phyloP scores from a whole-genome alignment of 37 sponge, comb jelly and placozoan species.

The Ianthella basta region DNA sequence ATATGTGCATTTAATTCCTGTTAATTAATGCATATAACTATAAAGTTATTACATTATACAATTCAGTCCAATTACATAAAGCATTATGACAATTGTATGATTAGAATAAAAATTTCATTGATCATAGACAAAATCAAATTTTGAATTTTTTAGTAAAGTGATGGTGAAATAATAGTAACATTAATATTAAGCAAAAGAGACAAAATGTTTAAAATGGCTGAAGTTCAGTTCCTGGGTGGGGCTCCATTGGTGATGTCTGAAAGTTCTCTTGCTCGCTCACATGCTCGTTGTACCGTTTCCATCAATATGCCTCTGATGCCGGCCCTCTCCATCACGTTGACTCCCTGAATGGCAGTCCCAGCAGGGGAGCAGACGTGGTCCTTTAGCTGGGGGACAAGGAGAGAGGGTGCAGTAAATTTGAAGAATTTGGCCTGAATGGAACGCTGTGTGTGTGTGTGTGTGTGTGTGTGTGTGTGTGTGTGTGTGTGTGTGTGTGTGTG shows the following conservation, averaged over 20 bases:
- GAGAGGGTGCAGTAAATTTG: neutral
- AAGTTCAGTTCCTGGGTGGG: neutral
- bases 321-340: conserved; percentile 85
- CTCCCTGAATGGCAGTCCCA: conserved; percentile 91
- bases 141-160: no score
- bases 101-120: no score
- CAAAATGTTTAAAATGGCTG: no score
- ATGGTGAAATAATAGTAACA: no score
- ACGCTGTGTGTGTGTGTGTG: conserved; percentile 21
- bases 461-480: conserved; percentile 24
- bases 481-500: neutral
- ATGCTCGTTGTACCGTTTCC: conserved; percentile 90
- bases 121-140: no score
- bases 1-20: no score
- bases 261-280: conserved; percentile 73
- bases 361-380: conserved; percentile 98
- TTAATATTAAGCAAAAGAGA: no score
- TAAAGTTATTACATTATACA: no score
- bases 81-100: no score
- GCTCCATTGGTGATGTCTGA: conserved; percentile 68
- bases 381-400: conserved; percentile 72
- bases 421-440: neutral
- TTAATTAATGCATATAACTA: no score
- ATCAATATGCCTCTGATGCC: conserved; percentile 95
- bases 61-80: no score